Conservation (phyloP, 2,113 vertebrate species). For the Corythaeola cristata region DNA sequence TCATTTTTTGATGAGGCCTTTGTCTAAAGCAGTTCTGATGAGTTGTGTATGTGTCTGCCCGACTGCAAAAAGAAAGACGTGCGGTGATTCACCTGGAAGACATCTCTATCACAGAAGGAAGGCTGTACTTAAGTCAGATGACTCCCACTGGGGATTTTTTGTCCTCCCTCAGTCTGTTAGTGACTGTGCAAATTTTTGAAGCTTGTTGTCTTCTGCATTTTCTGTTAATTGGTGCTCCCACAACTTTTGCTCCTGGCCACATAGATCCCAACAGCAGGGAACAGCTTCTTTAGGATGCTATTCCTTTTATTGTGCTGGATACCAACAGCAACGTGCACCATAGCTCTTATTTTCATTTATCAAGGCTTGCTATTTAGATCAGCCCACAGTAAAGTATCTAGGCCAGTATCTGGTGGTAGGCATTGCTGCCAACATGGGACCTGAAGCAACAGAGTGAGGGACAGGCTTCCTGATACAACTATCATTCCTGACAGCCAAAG, state of each 20-base stretch:
- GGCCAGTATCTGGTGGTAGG: not conserved
- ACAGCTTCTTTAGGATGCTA: not conserved
- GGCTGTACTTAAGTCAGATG: not conserved
- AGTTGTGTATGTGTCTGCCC: not conserved
- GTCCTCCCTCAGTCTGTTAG: not conserved
- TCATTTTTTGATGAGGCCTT: not conserved
- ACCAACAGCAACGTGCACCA: not conserved
- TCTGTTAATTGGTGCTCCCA: not conserved
- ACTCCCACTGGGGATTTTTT: not conserved
- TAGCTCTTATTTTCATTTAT: not conserved
- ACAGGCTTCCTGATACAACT: not conserved
- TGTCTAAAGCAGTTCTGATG: not conserved
- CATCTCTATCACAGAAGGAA: not conserved
- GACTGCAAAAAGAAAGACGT: not conserved
- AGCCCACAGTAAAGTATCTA: not conserved
- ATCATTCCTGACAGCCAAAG: not conserved
- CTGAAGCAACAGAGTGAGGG: not conserved
- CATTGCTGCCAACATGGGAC: not conserved
- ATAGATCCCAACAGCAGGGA: rapidly evolving
- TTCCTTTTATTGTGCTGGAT: not conserved
- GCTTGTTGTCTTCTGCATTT: not conserved
- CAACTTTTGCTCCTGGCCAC: not conserved
- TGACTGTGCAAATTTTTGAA: not conserved
- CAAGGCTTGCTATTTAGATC: not conserved
- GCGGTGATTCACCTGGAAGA: not conserved